These are phyloP conservation scores for Pyrgus malvae DNA, from an alignment of 2,888 invertebrate genomes.

Conservation along the genomic window DNA sequence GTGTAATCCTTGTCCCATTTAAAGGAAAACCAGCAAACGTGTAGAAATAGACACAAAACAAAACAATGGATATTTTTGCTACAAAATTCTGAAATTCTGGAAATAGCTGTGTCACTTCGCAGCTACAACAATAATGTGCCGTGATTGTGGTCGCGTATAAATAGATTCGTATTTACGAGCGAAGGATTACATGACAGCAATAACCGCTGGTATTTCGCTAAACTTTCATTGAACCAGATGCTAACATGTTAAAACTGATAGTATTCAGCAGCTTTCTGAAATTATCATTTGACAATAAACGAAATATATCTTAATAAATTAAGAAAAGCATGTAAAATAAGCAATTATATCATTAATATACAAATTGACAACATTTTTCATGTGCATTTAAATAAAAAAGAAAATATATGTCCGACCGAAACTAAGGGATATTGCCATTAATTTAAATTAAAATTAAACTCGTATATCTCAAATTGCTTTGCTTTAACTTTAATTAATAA, in stretches of 20 bases:
- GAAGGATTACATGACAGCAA: constrained; percentile 3
- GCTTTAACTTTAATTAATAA: too few relatives aligned
- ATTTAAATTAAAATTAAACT: too few relatives aligned
- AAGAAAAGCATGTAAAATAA: too few relatives aligned
- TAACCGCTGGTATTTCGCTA: background rate
- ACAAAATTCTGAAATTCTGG: constrained; percentile 16
- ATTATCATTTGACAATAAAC: too few relatives aligned
- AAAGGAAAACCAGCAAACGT: background rate
- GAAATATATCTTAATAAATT: too few relatives aligned
- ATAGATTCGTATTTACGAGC: constrained; percentile 32
- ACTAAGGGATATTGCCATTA: too few relatives aligned
- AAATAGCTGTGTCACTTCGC: constrained; percentile 20
- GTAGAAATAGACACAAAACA: constrained; percentile 15
- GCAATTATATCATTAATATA: too few relatives aligned
- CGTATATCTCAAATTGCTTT: background rate
- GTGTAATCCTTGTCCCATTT: background rate
- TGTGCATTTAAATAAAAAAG: too few relatives aligned
- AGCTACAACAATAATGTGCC: constrained; percentile 13
- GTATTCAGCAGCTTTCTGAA: too few relatives aligned
- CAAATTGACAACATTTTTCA: too few relatives aligned
- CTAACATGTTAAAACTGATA: too few relatives aligned
- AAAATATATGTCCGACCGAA: too few relatives aligned
- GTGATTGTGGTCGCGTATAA: constrained; percentile 27
- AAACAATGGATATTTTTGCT: constrained; percentile 21
- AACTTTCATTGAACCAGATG: background rate